Evolutionary conservation across 1,140 invertebrate genomes (phyloP).

Genomic region (Araneus ventricosus): DNA sequence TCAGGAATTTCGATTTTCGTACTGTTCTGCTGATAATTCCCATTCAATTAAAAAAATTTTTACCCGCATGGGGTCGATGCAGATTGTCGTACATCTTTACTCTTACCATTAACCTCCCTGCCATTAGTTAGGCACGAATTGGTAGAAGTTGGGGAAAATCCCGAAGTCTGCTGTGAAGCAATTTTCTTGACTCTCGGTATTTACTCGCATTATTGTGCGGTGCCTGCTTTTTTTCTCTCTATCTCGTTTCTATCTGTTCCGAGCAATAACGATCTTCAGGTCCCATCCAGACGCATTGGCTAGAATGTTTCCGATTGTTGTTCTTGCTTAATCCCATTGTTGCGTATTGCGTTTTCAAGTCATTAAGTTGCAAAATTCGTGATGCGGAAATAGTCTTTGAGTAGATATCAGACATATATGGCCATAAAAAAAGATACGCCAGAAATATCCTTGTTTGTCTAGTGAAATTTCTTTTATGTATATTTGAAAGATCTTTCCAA

Average conservation of each 20-base stretch:
- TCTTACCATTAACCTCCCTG: not conserved
- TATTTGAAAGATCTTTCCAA: not conserved
- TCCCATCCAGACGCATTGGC: constrained; percentile 48
- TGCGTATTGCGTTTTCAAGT: constrained; percentile 34
- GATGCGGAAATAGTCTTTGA: constrained; percentile 50
- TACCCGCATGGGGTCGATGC: not conserved
- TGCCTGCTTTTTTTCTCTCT: not conserved
- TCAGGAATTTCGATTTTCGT: not conserved
- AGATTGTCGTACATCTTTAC: not conserved
- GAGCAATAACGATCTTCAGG: constrained; percentile 39
- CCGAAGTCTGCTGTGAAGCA: not conserved
- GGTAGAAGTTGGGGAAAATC: constrained; percentile 25
- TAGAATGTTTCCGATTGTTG: constrained; percentile 59
- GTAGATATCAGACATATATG: constrained; percentile 11
- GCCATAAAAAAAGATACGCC: not conserved
- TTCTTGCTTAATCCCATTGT: constrained; percentile 33
- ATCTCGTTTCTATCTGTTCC: constrained; percentile 2
- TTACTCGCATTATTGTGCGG: constrained; percentile 30
- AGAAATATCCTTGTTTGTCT: not conserved
- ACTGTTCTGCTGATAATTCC: not conserved
- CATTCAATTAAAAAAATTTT: not conserved
- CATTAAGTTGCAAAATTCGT: constrained; percentile 49
- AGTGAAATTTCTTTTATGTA: constrained; percentile 1
- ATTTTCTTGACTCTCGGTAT: constrained; percentile 31
- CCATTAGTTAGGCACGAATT: constrained; percentile 53